Evolutionary conservation across 2,888 invertebrate genomes (phyloP), one percentile per base, ranked within the genome.

Genomic region (Argyresthia albistria): DNA sequence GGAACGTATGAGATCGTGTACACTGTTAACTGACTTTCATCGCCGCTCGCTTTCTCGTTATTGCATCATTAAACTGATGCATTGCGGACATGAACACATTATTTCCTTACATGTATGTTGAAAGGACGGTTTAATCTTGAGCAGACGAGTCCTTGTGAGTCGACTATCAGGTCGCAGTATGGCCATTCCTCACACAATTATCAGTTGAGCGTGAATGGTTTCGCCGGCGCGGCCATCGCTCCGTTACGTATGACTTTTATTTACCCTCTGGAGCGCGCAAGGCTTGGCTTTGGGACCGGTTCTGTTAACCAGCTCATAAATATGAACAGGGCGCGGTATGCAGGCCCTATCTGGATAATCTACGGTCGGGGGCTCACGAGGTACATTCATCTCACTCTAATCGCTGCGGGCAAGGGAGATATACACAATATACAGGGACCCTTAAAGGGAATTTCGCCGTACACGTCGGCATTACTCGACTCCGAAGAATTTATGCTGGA

Each of bases 381-480:
- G 62, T 70, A 75, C 71, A 76, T 73, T 70, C 73, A 65, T 76
- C 76, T 74, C 76, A 60, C 70, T 76, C 74, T 78, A 79, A 79
- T 76, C 75, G 76, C 70, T 66, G 68, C 70, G 71, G 70, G 70
- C 67, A 67, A 42, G 66, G 63, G 69, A 73, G 76, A 79, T 80
- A n/a, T n/a, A n/a, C n/a, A n/a, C n/a, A n/a, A n/a, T n/a, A n/a
- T n/a, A 76, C 79, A 77, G 74, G 64, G 65, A 61, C 69, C 74
- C 72, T 69, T 75, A 73, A 69, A 76, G 66, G 75, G 73, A 76
- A 74, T 80, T 79, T 75, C 68, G 77, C 74, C 69, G 76, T 73
- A 73, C 73, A 39, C 50, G 52, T 45, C 45, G 50, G 49, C 46
- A 71, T 67, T 75, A 76, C 76, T 77, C 73, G 73, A 65, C 80